Evolutionary conservation across 1,140 invertebrate genomes (phyloP), one percentile per base, ranked within the genome.

Genomic region (Heterodera carotae): DNA sequence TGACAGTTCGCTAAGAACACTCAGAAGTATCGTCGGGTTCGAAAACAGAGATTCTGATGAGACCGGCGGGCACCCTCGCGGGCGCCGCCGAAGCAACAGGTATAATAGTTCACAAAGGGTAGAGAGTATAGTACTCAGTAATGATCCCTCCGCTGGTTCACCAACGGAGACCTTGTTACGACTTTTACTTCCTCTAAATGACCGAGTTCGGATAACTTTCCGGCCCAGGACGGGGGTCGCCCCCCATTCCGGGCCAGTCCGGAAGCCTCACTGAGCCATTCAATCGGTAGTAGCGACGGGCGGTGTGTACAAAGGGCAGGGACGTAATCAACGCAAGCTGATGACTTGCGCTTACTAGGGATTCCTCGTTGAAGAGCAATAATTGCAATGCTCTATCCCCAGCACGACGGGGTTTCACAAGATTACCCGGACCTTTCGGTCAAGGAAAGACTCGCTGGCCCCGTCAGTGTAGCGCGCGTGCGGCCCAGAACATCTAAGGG

Each of bases 221-320:
- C 92, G 91, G 91, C 92, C 91, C 92, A 92, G 92, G 91, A 89
- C 88, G 85, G 75, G 80, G 75, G 89, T 91, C 89, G 90, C 92
- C 92, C 91, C 90, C 91, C 91, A 90, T 91, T 92, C 92, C 88
- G 91, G 91, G 92, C 92, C 92, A 91, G 93, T 93, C 92, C 92
- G 92, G 92, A 92, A n/a, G n/a, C n/a, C n/a, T n/a, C n/a, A n/a
- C n/a, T n/a, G n/a, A n/a, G n/a, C n/a, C n/a, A n/a, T n/a, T n/a
- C n/a, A n/a, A n/a, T n/a, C n/a, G n/a, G n/a, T n/a, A n/a, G 91
- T 92, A 93, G 92, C 92, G 92, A 93, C 92, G 92, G 92, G 92
- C 92, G 92, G 92, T 93, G 92, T 93, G 92, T 92, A 93, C 92
- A 93, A 92, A 92, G 92, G 92, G 92, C 92, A 92, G 92, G 91